Base-by-base conservation (phyloP, 2,888 invertebrate genomes). In the Orthonevra nobilis region DNA sequence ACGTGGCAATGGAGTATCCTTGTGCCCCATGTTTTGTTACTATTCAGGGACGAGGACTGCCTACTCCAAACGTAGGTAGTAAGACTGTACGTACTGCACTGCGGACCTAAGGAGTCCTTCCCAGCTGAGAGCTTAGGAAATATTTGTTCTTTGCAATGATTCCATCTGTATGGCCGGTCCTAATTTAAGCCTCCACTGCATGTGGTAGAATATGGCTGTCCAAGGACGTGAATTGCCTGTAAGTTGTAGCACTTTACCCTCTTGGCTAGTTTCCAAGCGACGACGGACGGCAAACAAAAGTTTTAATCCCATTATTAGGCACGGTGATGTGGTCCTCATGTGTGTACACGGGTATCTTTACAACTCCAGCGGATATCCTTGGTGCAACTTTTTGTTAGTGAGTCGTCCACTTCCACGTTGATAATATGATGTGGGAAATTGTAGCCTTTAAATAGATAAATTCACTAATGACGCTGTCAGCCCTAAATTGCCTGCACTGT, bases 271-370 rank as follows among this genome's bases (percentile, higher is more conserved):
- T 54, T 61, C 79, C 79, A 79, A 68, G 66, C 68, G 66, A 72
- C 68, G 79, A 46, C 56, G 66, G 66, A 73, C 72, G 63, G 68
- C 66, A 73, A 66, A 73, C 72, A 68, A 73, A 73, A 73, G 66
- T 79, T 79, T 68, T 79, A 79, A 79, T 79, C 79, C 79, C 48
- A 56, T 73, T 73, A 79, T 77, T 72, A 56, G 75, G 52, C 50
- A 61, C 34, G 23, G 12, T 19, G 44, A 1, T 48, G 38, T 28
- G 28, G 38, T 56, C 30, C 30, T 23, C n/a, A 5, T n/a, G 42
- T 14, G 10, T 36, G 17, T 26, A 12, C 19, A 52, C n/a, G n/a
- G 28, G 36, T 63, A 54, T 60, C 54, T 61, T 52, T 60, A 50
- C 48, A 34, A 42, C 50, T 64, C 17, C 61, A 60, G 28, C 69